Base-by-base conservation (phyloP, 1,140 invertebrate species). In the Bombus fervidus region DNA sequence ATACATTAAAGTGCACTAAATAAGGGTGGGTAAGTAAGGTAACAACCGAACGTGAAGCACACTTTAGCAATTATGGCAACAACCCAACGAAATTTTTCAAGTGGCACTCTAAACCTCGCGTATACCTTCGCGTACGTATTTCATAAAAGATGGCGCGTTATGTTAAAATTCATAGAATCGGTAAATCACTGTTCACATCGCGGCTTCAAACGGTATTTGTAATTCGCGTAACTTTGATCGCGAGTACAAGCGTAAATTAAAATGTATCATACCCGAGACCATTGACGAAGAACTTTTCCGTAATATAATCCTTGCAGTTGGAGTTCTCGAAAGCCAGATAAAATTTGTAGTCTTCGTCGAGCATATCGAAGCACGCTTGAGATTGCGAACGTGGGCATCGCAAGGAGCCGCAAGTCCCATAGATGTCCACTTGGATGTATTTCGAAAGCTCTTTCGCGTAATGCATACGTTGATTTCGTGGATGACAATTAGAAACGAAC, bases 271-370 rank as follows among this genome's bases (percentile, higher is more conserved):
- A 98, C 97, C 97, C 96, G 34, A 99, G 95, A 75, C 98, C 98
- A 93, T 99, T 99, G 66, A 98, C 98, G 93, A 98, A 99, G 93
- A 99, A 98, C 93, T 99, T 99, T 93, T 99, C 99, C 0, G 99
- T 99, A 72, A 99, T 98, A 93, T 99, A 99, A 94, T 99, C 98
- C 75, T 97, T 96, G 94, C 99, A 99, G 91, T 99, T 98, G 1
- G 98, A 99, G 95, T 99, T 99, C 95, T 99, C 98, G 93, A 99
- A 99, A 0, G 99, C 98, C 72, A 99, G 96, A 94, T 99, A 99
- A 95, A 99, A 99, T 94, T 99, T 99, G 95, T 99, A 99, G 77
- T 99, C 98, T 76, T 96, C 97, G 91, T 98, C 97, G n/a, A 99
- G 96, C 96, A 99, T 97, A 62, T 98, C 97, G 91, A 99, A 98